Percentiles rank a stretch among this genome's conserved stretches.
These are phyloP conservation scores for Pemphigus obesinymphae DNA, from an alignment of 1,140 invertebrate species.

Conservation along the genomic window DNA sequence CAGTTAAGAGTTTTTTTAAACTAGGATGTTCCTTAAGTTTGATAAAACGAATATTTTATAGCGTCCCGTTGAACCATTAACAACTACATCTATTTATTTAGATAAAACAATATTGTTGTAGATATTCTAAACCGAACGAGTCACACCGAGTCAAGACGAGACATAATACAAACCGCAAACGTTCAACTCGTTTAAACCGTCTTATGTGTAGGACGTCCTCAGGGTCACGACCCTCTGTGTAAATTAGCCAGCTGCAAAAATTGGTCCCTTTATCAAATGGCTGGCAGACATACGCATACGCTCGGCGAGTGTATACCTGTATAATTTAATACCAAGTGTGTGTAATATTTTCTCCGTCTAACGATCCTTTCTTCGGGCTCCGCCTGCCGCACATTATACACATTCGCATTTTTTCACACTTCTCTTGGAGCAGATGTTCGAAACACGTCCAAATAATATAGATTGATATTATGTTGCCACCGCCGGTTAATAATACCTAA, in stretches of 20 bases:
- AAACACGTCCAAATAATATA: not conserved
- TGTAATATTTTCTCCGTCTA: slow-evolving; percentile 25
- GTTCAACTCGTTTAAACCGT: not conserved
- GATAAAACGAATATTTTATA: too few relatives aligned
- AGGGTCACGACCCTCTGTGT: not conserved
- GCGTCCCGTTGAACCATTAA: too few relatives aligned
- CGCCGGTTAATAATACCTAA: not conserved
- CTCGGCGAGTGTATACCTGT: not conserved
- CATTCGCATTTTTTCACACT: slow-evolving; percentile 23
- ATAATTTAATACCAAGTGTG: slow-evolving; percentile 15
- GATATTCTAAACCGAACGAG: too few relatives aligned
- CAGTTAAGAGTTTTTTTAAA: too few relatives aligned
- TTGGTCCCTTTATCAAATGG: not conserved
- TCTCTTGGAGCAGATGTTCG: slow-evolving; percentile 30
- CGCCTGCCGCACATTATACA: not conserved
- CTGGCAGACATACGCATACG: too few relatives aligned
- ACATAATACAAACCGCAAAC: not conserved
- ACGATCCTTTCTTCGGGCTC: slow-evolving; percentile 36
- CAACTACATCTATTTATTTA: too few relatives aligned
- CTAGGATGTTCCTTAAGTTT: too few relatives aligned
- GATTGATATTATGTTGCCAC: not conserved
- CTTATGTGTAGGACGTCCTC: not conserved
- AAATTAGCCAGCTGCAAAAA: not conserved
- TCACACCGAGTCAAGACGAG: not conserved
- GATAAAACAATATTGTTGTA: too few relatives aligned